Base-by-base conservation (phyloP, 37 sponge, comb jelly and placozoan genomes). In the Axinella damicornis region DNA sequence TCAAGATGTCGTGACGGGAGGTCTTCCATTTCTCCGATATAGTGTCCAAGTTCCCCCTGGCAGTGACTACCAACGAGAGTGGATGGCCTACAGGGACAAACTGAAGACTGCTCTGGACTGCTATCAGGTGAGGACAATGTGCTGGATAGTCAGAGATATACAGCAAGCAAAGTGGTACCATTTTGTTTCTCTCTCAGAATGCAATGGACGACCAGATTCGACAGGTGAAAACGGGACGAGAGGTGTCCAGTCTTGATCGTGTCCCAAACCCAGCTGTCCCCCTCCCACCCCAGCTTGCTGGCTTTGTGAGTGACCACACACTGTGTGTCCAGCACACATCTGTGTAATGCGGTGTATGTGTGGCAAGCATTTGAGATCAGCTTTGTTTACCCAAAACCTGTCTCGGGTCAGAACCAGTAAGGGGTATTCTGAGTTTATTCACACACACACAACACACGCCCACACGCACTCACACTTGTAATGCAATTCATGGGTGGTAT, bases 121-220 rank as follows among this genome's bases (percentile, higher is more conserved):
- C 20, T 87, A 57, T 25, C 32, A 73, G 74, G 87, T 79, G 34
- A 56, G n/a, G n/a, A n/a, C n/a, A n/a, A n/a, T n/a, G n/a, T n/a
- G n/a, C 58, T n/a, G n/a, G n/a, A n/a, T n/a, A n/a, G n/a, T n/a
- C n/a, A n/a, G 46, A 12, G 46, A 46, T 9, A 46, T 46, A 4
- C 6, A 46, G 46, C 46, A 46, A 46, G 46, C 46, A n/a, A n/a
- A n/a, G n/a, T n/a, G n/a, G n/a, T n/a, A n/a, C n/a, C n/a, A n/a
- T n/a, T 4, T 46, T 40, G 15, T 46, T 39, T 72, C 20, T 72
- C 24, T 72, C 53, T 33, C 46, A 46, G 46, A 46, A 27, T 62
- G 64, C 28, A 17, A 55, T 60, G 21, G 82, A 87, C 22, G 82
- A 87, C 9, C 88, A 80, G 68, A 39, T 73, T 12, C 75, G 56